Evolutionary conservation across 1,140 invertebrate species (phyloP).

Genomic region (Bombus picipes): DNA sequence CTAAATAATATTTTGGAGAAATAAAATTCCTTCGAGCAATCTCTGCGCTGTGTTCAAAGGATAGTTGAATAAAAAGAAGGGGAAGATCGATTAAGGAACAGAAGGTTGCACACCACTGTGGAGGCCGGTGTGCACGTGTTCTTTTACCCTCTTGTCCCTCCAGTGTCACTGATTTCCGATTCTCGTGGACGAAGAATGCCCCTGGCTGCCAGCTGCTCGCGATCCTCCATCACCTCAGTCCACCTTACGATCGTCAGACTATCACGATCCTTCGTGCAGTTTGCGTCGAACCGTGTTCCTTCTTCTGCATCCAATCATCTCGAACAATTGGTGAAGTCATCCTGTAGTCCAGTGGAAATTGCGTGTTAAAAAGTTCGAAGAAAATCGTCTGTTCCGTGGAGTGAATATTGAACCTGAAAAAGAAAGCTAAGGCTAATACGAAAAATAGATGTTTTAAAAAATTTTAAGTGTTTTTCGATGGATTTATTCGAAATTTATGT

Average conservation of each 20-base stretch:
- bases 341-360: background rate
- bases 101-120: constrained; percentile 36
- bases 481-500: too few species aligned
- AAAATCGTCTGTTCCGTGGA: background rate
- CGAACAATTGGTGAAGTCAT: background rate
- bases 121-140: constrained; percentile 51
- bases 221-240: constrained; percentile 29
- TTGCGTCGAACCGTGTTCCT: background rate
- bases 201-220: constrained; percentile 54
- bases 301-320: background rate
- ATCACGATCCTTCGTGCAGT: constrained; percentile 2
- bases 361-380: background rate
- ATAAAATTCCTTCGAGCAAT: background rate
- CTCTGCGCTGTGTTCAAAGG: too few species aligned
- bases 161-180: constrained; percentile 54
- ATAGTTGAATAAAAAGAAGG: background rate
- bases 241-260: constrained; percentile 33
- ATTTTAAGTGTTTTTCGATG: background rate
- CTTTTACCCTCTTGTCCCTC: constrained; percentile 7
- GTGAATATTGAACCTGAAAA: too few species aligned
- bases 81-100: constrained; percentile 3
- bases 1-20: background rate
- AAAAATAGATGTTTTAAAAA: background rate
- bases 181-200: constrained; percentile 46
- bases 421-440: background rate